phyloP scores from a whole-genome alignment of 2,113 vertebrate genomes.

The Spea multiplicata region DNA sequence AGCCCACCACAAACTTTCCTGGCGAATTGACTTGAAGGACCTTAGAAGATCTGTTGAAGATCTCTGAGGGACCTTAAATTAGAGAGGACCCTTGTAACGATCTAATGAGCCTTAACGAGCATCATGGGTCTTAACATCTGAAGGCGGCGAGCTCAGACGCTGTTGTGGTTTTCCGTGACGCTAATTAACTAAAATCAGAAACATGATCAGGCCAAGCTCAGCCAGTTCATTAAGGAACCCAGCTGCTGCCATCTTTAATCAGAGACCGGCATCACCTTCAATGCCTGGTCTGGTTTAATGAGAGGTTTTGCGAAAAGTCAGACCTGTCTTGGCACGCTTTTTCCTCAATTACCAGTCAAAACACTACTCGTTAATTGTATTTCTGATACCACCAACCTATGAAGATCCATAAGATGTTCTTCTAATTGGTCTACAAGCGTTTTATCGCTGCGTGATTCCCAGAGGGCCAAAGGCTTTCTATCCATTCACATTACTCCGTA shows the following conservation, averaged over 20 bases:
- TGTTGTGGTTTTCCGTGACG: conserved; percentile 70
- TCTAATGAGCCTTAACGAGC: conserved; percentile 83
- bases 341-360: conserved; percentile 49
- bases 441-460: conserved; percentile 1
- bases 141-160: conserved; percentile 76
- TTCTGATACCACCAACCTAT: conserved; percentile 2
- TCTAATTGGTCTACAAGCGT: conserved; percentile 12
- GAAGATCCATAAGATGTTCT: conserved; percentile 24
- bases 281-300: no score
- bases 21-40: no score
- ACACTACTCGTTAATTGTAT: conserved; percentile 25
- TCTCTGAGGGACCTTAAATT: conserved; percentile 59
- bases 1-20: no score
- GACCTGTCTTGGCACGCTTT: conserved; percentile 63
- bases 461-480: neutral
- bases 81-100: conserved; percentile 70
- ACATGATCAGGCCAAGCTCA: conserved; percentile 67
- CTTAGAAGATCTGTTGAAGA: neutral
- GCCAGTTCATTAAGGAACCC: conserved; percentile 57
- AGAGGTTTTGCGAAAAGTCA: conserved; percentile 58
- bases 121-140: conserved; percentile 69
- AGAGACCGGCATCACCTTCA: conserved; percentile 68
- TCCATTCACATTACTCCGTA: no score
- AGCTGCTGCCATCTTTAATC: conserved; percentile 82
- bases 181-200: conserved; percentile 80